Percentiles rank a stretch among this genome's conserved stretches.
phyloP scores from a whole-genome alignment of 2,113 vertebrate genomes.

The Entosphenus tridentatus region DNA sequence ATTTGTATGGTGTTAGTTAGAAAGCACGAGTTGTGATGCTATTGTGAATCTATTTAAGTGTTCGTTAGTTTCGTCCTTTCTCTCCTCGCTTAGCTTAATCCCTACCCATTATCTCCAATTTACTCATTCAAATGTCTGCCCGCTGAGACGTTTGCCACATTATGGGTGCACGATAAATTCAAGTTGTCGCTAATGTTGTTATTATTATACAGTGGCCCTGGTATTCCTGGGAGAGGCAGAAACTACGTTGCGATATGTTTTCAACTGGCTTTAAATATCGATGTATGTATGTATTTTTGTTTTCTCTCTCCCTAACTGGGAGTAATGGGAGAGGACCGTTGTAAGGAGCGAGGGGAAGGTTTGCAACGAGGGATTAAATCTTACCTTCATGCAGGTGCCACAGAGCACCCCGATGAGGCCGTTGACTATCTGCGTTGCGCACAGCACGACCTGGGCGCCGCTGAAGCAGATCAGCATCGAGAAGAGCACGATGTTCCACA shows the following conservation, averaged over 20 bases:
- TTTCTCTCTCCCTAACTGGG: neutral
- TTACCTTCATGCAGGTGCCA: constrained; percentile 14
- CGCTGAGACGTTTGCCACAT: too few species aligned
- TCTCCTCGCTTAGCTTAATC: too few species aligned
- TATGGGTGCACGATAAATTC: too few species aligned
- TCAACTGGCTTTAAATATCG: neutral
- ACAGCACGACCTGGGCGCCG: constrained; percentile 20
- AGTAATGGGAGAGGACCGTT: neutral
- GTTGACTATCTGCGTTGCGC: constrained; percentile 20
- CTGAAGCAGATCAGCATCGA: constrained; percentile 18
- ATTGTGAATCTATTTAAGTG: too few species aligned
- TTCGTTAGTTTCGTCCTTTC: too few species aligned
- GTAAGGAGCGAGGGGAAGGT: neutral
- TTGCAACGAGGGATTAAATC: neutral
- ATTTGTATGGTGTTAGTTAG: too few species aligned
- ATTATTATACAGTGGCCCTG: too few species aligned
- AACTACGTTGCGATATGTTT: neutral
- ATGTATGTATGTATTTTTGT: neutral
- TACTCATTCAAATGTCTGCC: too few species aligned
- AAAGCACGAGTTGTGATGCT: too few species aligned
- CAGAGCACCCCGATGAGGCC: constrained; percentile 19
- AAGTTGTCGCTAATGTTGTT: too few species aligned
- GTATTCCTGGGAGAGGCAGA: neutral
- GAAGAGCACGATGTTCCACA: constrained; percentile 29
- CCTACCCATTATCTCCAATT: too few species aligned